Conservation (phyloP, 2,113 vertebrate genomes). For the Sclerurus mexicanus region DNA sequence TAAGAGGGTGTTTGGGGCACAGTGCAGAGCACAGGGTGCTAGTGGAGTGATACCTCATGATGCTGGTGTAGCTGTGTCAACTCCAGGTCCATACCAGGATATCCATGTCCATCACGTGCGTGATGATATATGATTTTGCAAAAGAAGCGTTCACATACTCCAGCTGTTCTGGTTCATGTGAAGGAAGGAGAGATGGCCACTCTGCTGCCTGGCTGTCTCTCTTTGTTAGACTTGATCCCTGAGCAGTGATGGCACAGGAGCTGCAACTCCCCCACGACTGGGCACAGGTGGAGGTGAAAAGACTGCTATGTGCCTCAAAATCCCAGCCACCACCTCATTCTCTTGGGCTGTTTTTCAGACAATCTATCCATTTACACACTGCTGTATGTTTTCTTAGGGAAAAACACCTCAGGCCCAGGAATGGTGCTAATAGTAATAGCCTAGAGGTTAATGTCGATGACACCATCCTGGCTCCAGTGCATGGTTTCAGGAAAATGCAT, state of each 20-base stretch:
- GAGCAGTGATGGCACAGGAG: rapidly evolving
- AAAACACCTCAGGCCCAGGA: neutral
- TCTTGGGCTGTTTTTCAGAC: neutral
- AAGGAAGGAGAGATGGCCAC: neutral
- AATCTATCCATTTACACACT: neutral
- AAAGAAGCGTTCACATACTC: neutral
- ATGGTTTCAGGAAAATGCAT: neutral
- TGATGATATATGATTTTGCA: neutral
- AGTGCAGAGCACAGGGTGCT: neutral
- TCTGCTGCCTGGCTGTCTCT: neutral
- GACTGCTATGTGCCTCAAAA: neutral
- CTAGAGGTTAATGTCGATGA: neutral
- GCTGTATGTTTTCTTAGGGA: neutral
- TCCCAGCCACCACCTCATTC: neutral
- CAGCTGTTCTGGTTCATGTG: neutral
- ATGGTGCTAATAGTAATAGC: neutral
- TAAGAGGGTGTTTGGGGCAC: neutral
- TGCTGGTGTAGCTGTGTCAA: neutral
- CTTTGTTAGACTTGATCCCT: rapidly evolving
- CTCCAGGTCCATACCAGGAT: rapidly evolving
- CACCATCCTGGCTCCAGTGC: rapidly evolving
- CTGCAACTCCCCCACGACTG: rapidly evolving
- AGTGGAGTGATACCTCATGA: rapidly evolving
- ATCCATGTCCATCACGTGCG: neutral
- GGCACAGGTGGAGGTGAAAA: neutral